Evolutionary conservation across 2,888 invertebrate genomes (phyloP).

Genomic region (Neoitamus cyanurus): DNA sequence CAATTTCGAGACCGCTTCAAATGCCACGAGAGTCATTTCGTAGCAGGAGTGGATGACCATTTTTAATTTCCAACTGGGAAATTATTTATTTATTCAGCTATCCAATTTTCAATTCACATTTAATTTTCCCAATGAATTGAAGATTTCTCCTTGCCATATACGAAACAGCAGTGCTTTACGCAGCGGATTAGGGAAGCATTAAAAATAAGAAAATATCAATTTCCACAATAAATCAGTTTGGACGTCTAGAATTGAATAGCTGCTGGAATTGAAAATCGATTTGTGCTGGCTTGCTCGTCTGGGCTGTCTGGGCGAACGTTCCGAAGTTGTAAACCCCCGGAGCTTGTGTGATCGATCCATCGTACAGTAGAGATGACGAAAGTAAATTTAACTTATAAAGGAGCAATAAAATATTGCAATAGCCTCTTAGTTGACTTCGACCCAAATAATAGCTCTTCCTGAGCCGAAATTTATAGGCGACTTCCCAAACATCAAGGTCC

Average conservation of each 20-base stretch:
- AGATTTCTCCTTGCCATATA: background rate
- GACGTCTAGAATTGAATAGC: background rate
- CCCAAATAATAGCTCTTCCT: conserved; percentile 44
- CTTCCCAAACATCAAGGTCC: conserved; percentile 38
- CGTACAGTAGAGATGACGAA: background rate
- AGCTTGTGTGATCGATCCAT: background rate
- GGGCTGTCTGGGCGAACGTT: background rate
- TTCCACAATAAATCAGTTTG: background rate
- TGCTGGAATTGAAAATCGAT: background rate
- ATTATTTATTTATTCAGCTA: background rate
- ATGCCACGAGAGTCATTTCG: too few relatives aligned
- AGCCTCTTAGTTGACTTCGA: conserved; percentile 30
- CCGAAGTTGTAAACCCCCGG: background rate
- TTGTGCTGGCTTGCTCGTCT: background rate
- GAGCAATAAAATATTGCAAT: conserved; percentile 43
- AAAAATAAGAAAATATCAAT: background rate
- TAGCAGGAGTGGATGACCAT: background rate
- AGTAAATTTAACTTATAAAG: conserved; percentile 47
- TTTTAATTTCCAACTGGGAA: too few relatives aligned
- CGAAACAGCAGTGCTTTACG: background rate
- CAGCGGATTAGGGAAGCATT: background rate
- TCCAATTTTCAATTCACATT: background rate
- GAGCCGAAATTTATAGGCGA: conserved; percentile 33
- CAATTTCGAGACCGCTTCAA: too few relatives aligned
- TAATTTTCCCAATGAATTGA: background rate